These are phyloP conservation scores for Thalassaphorura encarpata DNA, from an alignment of 1,140 invertebrate species.

Conservation along the genomic window DNA sequence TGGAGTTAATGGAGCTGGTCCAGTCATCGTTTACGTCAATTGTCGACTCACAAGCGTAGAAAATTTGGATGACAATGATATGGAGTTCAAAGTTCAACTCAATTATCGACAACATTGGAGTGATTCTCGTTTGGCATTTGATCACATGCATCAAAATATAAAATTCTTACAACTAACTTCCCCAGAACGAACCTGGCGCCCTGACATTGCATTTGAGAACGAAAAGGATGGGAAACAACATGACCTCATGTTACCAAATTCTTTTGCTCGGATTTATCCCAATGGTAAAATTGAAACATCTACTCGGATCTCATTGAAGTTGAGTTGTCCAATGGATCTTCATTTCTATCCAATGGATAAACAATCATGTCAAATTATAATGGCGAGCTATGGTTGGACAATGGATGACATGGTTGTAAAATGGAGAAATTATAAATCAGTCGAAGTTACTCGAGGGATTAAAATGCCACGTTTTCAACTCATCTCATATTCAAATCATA, in stretches of 20 bases:
- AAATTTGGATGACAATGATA: conserved; percentile 6
- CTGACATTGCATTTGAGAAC: conserved; percentile 46
- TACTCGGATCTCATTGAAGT: conserved; percentile 38
- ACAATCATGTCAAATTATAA: conserved; percentile 41
- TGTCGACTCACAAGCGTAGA: too few species aligned
- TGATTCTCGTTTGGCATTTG: conserved; percentile 1
- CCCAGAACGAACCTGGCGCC: conserved; percentile 44
- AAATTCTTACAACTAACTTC: too few species aligned
- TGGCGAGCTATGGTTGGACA: conserved; percentile 45
- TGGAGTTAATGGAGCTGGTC: too few species aligned
- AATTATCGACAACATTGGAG: conserved; percentile 12
- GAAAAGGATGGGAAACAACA: conserved; percentile 44
- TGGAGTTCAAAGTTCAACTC: conserved; percentile 8
- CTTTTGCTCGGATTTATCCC: conserved; percentile 40
- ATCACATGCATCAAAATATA: background rate
- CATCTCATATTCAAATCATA: background rate
- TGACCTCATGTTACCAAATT: conserved; percentile 40
- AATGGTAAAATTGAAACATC: conserved; percentile 42
- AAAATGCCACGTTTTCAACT: conserved; percentile 42
- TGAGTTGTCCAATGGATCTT: conserved; percentile 43
- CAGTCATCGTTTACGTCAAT: too few species aligned
- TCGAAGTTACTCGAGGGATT: conserved; percentile 44
- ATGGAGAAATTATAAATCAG: conserved; percentile 43
- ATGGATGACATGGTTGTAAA: conserved; percentile 44
- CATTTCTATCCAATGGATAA: conserved; percentile 42